Evolutionary conservation across 2,888 invertebrate genomes (phyloP).

Genomic region (Trissolcus japonicus): DNA sequence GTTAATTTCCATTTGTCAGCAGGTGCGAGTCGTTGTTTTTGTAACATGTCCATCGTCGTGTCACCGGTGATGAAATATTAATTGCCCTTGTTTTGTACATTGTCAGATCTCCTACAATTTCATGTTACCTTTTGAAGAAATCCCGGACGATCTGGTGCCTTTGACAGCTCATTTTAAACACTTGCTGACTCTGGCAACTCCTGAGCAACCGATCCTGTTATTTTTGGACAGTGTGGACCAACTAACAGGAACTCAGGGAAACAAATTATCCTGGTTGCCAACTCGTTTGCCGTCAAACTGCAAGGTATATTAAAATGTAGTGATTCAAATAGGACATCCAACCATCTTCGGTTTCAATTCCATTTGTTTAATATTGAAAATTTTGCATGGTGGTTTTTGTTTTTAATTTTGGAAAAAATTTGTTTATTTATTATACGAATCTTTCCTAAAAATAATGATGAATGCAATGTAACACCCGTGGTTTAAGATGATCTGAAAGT

Average conservation of each 20-base stretch:
- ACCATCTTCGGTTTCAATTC: neutral
- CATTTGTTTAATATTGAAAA: neutral
- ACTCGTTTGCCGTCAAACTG: slow-evolving; percentile 91
- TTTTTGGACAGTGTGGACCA: slow-evolving; percentile 98
- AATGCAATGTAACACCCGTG: neutral
- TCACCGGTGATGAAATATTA: slow-evolving; percentile 29
- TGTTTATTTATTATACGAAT: too few species aligned
- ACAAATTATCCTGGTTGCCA: slow-evolving; percentile 97
- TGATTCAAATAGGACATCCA: too few species aligned
- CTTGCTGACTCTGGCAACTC: slow-evolving; percentile 87
- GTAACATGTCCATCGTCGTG: neutral
- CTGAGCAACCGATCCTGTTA: slow-evolving; percentile 90
- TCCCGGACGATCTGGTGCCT: slow-evolving; percentile 97
- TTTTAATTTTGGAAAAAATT: too few species aligned
- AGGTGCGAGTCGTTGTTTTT: slow-evolving; percentile 78
- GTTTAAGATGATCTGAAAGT: slow-evolving; percentile 16
- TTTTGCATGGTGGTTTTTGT: too few species aligned
- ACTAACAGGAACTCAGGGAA: slow-evolving; percentile 94
- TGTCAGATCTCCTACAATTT: slow-evolving; percentile 92
- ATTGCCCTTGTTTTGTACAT: slow-evolving; percentile 25
- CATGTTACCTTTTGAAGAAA: slow-evolving; percentile 92
- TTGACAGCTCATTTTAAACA: slow-evolving; percentile 97
- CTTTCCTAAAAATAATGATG: too few species aligned
- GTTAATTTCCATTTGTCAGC: slow-evolving; percentile 95
- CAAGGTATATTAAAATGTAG: slow-evolving; percentile 80